These are phyloP conservation scores for Solenopsis invicta DNA, from an alignment of 1,140 invertebrate genomes.

Conservation along the genomic window DNA sequence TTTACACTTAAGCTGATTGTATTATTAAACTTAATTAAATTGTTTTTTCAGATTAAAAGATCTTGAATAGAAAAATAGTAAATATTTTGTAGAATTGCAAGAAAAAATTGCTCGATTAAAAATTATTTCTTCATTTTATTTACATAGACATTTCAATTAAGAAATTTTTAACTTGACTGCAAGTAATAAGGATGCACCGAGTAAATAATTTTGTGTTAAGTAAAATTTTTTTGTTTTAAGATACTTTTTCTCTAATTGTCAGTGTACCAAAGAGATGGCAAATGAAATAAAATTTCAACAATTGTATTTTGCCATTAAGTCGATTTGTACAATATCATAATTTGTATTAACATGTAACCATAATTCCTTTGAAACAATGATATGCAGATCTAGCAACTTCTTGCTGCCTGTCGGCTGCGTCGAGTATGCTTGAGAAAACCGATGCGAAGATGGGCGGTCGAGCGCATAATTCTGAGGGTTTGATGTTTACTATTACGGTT, in stretches of 20 bases:
- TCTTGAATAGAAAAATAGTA: too few relatives aligned
- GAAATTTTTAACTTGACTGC: too few relatives aligned
- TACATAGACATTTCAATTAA: not conserved
- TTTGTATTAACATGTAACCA: not conserved
- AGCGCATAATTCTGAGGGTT: not conserved
- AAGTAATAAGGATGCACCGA: too few relatives aligned
- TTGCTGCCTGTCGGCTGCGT: not conserved
- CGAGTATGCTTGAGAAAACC: not conserved
- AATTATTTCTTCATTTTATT: not conserved
- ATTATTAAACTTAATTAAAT: too few relatives aligned
- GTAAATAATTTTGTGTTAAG: too few relatives aligned
- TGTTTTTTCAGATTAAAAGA: too few relatives aligned
- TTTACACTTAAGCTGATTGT: too few relatives aligned
- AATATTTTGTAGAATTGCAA: too few relatives aligned
- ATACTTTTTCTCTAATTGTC: too few relatives aligned
- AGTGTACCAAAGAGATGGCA: not conserved
- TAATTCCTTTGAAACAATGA: not conserved
- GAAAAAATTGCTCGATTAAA: too few relatives aligned
- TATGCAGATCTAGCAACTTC: not conserved
- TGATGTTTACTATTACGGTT: constrained; percentile 39
- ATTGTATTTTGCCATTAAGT: not conserved
- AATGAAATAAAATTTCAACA: not conserved
- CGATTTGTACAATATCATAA: not conserved
- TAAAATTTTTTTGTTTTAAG: too few relatives aligned
- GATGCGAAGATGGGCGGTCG: not conserved